Percentiles rank a stretch among this genome's conserved stretches.
Conservation (phyloP, 2,888 invertebrate genomes). For the Chymomyza procnemis region DNA sequence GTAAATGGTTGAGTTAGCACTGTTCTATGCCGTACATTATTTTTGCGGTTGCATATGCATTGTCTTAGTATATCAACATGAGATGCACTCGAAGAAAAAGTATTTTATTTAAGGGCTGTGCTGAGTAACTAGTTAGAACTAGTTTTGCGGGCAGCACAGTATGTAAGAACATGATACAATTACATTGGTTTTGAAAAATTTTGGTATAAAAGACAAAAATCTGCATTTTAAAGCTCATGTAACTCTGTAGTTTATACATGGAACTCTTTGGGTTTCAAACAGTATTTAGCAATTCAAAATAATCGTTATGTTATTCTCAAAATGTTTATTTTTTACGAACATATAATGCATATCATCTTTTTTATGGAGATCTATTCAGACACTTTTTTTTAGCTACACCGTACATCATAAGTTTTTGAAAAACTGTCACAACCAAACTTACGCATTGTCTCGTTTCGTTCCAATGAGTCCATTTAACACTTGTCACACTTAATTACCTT, state of each 20-base stretch:
- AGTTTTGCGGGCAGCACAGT: background rate
- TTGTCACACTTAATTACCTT: slow-evolving; percentile 37
- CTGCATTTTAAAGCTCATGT: background rate
- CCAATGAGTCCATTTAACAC: slow-evolving; percentile 11
- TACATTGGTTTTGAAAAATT: no score
- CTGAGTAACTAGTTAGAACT: background rate
- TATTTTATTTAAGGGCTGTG: background rate
- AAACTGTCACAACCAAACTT: background rate
- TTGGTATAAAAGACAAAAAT: no score
- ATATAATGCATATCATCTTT: no score
- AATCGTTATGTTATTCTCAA: background rate
- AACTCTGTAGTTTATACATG: background rate
- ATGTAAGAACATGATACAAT: background rate
- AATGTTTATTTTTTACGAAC: no score
- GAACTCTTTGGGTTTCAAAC: background rate
- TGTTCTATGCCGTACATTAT: slow-evolving; percentile 11
- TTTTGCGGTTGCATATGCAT: slow-evolving; percentile 44
- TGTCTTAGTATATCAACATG: slow-evolving; percentile 25
- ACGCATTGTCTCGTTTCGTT: background rate
- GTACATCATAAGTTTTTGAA: background rate
- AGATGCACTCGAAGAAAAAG: slow-evolving; percentile 35
- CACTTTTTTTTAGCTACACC: no score
- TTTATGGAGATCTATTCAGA: background rate
- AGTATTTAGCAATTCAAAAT: background rate
- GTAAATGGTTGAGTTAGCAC: slow-evolving; percentile 13